Evolutionary conservation across 2,888 invertebrate genomes (phyloP).

Genomic region (Netelia virgata): DNA sequence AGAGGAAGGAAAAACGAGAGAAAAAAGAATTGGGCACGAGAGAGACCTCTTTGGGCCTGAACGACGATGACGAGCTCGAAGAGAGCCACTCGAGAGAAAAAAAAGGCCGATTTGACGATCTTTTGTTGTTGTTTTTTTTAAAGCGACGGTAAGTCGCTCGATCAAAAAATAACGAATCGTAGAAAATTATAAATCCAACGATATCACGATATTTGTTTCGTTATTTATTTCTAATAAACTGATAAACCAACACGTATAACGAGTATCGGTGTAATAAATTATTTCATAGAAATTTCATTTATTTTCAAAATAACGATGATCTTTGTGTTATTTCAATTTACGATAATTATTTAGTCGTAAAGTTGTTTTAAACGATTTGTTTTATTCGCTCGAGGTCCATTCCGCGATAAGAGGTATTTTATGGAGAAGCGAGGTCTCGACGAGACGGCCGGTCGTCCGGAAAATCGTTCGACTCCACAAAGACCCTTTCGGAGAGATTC

Average conservation of each 20-base stretch:
- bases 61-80: slow-evolving; percentile 60
- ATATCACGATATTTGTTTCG: too few relatives aligned
- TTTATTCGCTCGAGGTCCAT: not conserved
- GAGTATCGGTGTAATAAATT: too few relatives aligned
- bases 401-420: not conserved
- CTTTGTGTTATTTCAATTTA: slow-evolving; percentile 1
- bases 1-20: slow-evolving; percentile 32
- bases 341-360: not conserved
- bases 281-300: not conserved
- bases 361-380: slow-evolving; percentile 1
- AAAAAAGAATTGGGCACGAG: slow-evolving; percentile 27
- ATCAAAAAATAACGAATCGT: slow-evolving; percentile 60
- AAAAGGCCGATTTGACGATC: slow-evolving; percentile 48
- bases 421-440: not conserved
- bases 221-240: not conserved
- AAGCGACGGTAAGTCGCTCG: slow-evolving; percentile 53
- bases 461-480: slow-evolving; percentile 11
- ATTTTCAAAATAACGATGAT: not conserved
- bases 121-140: slow-evolving; percentile 48
- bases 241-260: not conserved
- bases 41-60: slow-evolving; percentile 19
- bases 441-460: slow-evolving; percentile 8
- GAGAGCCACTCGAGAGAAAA: slow-evolving; percentile 49
- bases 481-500: slow-evolving; percentile 1
- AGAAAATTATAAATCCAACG: too few relatives aligned